Percentiles rank a stretch among this genome's conserved stretches.
These are phyloP conservation scores for Trichomalopsis sarcophagae DNA, from an alignment of 1,140 invertebrate species.

Conservation along the genomic window DNA sequence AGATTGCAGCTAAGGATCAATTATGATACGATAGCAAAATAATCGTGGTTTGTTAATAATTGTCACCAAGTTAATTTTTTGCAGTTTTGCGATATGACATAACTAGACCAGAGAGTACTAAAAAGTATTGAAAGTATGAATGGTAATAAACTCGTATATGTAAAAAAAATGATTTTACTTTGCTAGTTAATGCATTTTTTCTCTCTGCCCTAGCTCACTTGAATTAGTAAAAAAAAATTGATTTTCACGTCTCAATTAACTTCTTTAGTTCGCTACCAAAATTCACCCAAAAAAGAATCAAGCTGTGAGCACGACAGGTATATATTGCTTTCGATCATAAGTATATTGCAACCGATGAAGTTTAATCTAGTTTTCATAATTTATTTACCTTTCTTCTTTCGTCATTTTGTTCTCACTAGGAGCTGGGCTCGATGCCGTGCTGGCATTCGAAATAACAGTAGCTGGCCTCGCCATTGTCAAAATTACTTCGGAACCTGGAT, in stretches of 20 bases:
- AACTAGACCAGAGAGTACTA: not conserved
- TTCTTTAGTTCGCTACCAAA: not conserved
- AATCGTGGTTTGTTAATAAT: not conserved
- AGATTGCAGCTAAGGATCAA: not conserved
- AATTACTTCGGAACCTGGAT: slow-evolving; percentile 78
- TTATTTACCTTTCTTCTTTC: slow-evolving; percentile 77
- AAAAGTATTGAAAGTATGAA: not conserved
- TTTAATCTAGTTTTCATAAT: slow-evolving; percentile 38
- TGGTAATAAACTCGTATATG: not conserved
- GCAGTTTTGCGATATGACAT: not conserved
- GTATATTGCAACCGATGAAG: slow-evolving; percentile 2
- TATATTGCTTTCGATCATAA: slow-evolving; percentile 1
- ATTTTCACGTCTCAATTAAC: not conserved
- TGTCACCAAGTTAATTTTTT: not conserved
- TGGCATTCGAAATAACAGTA: slow-evolving; percentile 82
- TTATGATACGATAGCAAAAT: not conserved
- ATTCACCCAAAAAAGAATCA: slow-evolving; percentile 9
- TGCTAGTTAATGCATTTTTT: not conserved
- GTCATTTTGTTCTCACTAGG: slow-evolving; percentile 77
- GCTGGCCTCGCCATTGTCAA: slow-evolving; percentile 83
- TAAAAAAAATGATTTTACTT: not conserved
- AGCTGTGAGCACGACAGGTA: not conserved
- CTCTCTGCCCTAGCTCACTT: not conserved
- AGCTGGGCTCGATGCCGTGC: slow-evolving; percentile 79
- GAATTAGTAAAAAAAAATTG: not conserved